Conservation (phyloP, 2,113 vertebrate genomes). For the Ibidorhyncha struthersii region DNA sequence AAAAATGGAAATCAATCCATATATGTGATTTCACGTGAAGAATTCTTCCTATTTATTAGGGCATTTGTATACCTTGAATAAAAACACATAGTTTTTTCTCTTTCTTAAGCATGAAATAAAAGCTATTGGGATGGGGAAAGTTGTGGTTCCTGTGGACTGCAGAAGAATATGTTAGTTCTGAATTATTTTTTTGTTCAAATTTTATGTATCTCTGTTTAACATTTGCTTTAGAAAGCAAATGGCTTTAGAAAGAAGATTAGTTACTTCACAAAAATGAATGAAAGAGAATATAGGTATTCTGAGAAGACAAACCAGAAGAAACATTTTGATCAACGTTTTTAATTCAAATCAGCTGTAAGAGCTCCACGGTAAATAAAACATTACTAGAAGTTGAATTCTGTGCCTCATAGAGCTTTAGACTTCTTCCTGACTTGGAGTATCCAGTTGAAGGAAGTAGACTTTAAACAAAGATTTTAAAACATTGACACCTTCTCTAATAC, state of each 20-base stretch:
- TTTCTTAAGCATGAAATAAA: neutral
- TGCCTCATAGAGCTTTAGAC: neutral
- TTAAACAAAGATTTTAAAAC: neutral
- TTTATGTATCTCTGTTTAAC: neutral
- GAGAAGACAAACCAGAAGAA: neutral
- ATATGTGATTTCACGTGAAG: neutral
- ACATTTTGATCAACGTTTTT: neutral
- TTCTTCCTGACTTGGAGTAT: neutral
- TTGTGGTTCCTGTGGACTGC: neutral
- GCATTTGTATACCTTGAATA: neutral
- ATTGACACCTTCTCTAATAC: neutral
- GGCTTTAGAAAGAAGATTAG: neutral
- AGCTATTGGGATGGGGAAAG: neutral
- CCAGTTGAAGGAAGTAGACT: neutral
- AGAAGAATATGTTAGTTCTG: neutral
- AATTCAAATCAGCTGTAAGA: neutral
- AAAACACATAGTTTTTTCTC: neutral
- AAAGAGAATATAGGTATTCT: neutral
- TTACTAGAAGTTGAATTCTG: neutral
- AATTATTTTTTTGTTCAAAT: neutral
- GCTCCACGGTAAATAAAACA: neutral
- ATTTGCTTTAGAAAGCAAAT: too few species aligned
- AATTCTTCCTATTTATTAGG: neutral
- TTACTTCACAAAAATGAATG: neutral
- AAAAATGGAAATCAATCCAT: neutral